phyloP scores from a whole-genome alignment of 1,140 invertebrate genomes.

The Mycetomoellerius zeteki region DNA sequence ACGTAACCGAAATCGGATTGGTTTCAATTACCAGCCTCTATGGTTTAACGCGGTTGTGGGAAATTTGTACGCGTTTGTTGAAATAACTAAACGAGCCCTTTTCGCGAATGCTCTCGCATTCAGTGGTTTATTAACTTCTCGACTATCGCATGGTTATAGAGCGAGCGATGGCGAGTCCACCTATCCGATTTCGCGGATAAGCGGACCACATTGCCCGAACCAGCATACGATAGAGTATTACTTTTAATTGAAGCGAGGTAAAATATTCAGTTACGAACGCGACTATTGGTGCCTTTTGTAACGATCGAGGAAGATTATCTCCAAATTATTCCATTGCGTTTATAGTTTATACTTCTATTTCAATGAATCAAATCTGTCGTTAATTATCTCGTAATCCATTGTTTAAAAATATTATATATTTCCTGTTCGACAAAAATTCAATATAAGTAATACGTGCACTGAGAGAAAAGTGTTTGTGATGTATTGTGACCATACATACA shows the following conservation, averaged over 20 bases:
- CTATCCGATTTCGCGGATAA: slow-evolving; percentile 48
- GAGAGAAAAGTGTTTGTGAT: too few species aligned
- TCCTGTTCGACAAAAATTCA: not conserved
- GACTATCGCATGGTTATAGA: slow-evolving; percentile 3
- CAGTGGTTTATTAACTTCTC: slow-evolving; percentile 61
- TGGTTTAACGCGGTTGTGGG: slow-evolving; percentile 23
- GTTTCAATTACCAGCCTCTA: slow-evolving; percentile 53
- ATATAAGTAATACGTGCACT: not conserved
- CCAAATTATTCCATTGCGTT: not conserved
- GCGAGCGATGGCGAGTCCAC: not conserved
- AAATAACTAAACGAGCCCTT: slow-evolving; percentile 42
- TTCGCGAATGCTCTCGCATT: slow-evolving; percentile 44
- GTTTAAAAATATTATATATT: not conserved
- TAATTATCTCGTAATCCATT: not conserved
- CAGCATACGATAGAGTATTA: slow-evolving; percentile 9
- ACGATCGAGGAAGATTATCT: slow-evolving; percentile 9
- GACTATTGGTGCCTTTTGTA: not conserved
- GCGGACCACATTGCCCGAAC: slow-evolving; percentile 3
- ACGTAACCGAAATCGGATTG: slow-evolving; percentile 51
- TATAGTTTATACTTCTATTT: not conserved
- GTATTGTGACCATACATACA: too few species aligned
- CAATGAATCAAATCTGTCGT: not conserved
- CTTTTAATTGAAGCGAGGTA: slow-evolving; percentile 40
- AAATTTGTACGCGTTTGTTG: slow-evolving; percentile 57
- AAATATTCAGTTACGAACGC: slow-evolving; percentile 42